A percentile compares a stretch with the other conserved stretches of the same genome.
Evolutionary conservation across 2,888 invertebrate genomes (phyloP).

Genomic region (Sphaeridia pumilis): DNA sequence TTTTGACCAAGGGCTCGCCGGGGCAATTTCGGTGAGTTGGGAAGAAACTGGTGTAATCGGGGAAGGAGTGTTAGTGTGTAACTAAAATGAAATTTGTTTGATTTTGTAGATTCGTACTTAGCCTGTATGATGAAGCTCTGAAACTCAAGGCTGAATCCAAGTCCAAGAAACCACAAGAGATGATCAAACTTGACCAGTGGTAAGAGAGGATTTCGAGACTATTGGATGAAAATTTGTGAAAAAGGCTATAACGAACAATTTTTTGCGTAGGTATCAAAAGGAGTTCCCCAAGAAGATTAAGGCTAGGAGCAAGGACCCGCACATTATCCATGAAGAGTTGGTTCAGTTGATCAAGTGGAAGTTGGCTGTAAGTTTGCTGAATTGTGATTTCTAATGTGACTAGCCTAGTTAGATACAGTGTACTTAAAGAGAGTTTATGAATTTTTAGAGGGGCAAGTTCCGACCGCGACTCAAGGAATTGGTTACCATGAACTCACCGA

Average conservation of each 20-base stretch:
- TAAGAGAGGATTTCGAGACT: no score
- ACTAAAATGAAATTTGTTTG: no score
- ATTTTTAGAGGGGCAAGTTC: slow-evolving; percentile 75
- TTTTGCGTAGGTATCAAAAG: slow-evolving; percentile 97
- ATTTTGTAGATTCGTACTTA: slow-evolving; percentile 55
- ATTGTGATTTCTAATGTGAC: background rate
- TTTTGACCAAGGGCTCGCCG: slow-evolving; percentile 29
- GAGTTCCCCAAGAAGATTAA: slow-evolving; percentile 84
- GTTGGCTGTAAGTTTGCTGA: slow-evolving; percentile 66
- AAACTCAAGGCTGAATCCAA: slow-evolving; percentile 80
- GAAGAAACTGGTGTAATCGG: no score
- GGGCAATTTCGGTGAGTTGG: slow-evolving; percentile 32
- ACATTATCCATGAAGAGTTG: slow-evolving; percentile 82
- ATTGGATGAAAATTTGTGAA: background rate
- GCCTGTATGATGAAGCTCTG: slow-evolving; percentile 81
- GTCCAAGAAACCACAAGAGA: slow-evolving; percentile 85
- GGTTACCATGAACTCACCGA: slow-evolving; percentile 86
- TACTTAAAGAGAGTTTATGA: no score
- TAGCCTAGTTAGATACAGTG: no score
- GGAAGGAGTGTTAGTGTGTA: no score
- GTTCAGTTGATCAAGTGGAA: slow-evolving; percentile 97
- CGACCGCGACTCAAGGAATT: slow-evolving; percentile 86
- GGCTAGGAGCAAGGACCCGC: slow-evolving; percentile 80
- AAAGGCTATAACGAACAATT: no score
- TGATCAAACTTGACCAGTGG: slow-evolving; percentile 91